phyloP scores from a whole-genome alignment of 2,797 vertebrate species.

The Pitangus sulphuratus region DNA sequence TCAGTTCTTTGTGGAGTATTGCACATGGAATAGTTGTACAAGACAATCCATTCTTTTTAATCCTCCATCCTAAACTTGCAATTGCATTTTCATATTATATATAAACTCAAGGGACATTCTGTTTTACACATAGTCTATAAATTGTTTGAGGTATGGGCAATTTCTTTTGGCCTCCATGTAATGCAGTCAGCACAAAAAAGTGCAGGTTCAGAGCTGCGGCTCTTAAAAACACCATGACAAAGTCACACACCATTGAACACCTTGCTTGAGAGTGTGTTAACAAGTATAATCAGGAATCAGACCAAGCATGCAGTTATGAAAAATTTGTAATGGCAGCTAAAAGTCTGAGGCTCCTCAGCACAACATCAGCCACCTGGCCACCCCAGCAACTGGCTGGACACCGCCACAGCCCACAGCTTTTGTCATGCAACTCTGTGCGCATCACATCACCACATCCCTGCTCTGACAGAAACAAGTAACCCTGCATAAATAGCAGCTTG shows the following conservation, averaged over 20 bases:
- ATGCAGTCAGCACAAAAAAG: not conserved
- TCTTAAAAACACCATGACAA: not conserved
- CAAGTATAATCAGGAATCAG: not conserved
- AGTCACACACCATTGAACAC: not conserved
- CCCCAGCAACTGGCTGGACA: rapidly evolving
- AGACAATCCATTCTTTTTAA: not conserved
- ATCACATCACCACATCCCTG: too few species aligned
- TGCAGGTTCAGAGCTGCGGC: not conserved
- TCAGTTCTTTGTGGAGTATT: not conserved
- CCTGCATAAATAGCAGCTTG: not conserved
- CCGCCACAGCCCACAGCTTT: not conserved
- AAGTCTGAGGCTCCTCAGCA: not conserved
- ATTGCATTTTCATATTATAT: not conserved
- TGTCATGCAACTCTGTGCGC: not conserved
- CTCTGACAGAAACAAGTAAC: not conserved
- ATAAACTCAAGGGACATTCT: not conserved
- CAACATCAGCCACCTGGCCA: not conserved
- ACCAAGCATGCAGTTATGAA: not conserved
- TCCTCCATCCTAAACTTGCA: not conserved
- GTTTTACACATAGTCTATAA: not conserved
- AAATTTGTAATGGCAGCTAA: not conserved
- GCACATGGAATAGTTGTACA: not conserved
- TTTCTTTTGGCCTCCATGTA: not conserved
- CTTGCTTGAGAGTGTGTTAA: not conserved
- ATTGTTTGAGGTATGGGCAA: not conserved